Evolutionary conservation across 2,888 invertebrate species (phyloP).

Genomic region (Drosophila setosimentum): DNA sequence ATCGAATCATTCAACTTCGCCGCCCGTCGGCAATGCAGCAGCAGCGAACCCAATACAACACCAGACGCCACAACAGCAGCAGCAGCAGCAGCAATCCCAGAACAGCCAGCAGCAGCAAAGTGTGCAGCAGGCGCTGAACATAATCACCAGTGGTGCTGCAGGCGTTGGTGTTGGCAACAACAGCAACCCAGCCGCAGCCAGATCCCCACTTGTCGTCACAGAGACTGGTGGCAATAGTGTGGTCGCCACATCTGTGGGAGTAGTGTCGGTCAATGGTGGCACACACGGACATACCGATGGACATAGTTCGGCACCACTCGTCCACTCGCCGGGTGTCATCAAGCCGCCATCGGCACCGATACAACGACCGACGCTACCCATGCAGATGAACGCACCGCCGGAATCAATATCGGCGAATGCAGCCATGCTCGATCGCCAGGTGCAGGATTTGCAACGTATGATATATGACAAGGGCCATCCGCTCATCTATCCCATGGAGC

Average conservation of each 20-base stretch:
- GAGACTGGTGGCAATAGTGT: conserved; percentile 49
- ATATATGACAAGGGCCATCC: conserved; percentile 76
- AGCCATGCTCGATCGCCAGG: conserved; percentile 69
- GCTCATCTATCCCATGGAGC: conserved; percentile 79
- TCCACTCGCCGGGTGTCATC: conserved; percentile 77
- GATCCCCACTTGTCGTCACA: conserved; percentile 71
- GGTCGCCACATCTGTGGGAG: conserved; percentile 17
- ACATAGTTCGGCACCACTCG: conserved; percentile 42
- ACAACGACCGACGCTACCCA: conserved; percentile 80
- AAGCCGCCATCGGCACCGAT: conserved; percentile 80
- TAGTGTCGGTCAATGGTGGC: conserved; percentile 54
- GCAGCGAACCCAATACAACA: conserved; percentile 41
- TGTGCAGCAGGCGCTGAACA: conserved; percentile 70
- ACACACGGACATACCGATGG: conserved; percentile 43
- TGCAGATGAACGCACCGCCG: conserved; percentile 64
- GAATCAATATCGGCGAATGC: conserved; percentile 46
- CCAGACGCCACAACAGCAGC: conserved; percentile 26
- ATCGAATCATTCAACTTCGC: conserved; percentile 86
- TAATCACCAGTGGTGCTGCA: conserved; percentile 62
- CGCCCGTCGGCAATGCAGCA: conserved; percentile 83
- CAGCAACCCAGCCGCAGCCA: conserved; percentile 55
- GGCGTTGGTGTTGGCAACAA: conserved; percentile 13
- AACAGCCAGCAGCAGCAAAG: conserved; percentile 53
- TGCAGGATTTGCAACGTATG: conserved; percentile 65
- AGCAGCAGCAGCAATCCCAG: conserved; percentile 11